These are phyloP conservation scores for Channa argus DNA, from an alignment of 2,113 vertebrate genomes.

Conservation along the genomic window DNA sequence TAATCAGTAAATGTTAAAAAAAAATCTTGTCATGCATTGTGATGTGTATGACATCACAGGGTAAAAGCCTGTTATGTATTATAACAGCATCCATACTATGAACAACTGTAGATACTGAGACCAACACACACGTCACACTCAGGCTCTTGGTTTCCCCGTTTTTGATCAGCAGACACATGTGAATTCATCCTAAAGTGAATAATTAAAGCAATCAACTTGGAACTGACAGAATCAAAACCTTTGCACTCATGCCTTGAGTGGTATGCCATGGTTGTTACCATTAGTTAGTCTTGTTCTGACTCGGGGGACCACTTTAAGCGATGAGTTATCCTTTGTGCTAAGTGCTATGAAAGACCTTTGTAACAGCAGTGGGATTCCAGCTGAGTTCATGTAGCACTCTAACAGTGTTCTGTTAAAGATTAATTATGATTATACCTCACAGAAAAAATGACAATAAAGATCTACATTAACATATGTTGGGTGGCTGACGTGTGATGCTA, in stretches of 20 bases:
- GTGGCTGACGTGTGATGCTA: slow-evolving; percentile 12
- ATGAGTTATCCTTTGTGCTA: slow-evolving; percentile 33
- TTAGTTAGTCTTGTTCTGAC: slow-evolving; percentile 36
- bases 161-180: slow-evolving; percentile 40
- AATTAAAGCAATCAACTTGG: slow-evolving; percentile 17
- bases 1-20: slow-evolving; percentile 28
- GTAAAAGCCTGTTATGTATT: not conserved
- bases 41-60: not conserved
- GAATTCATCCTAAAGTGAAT: slow-evolving; percentile 15
- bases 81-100: not conserved
- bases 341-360: slow-evolving; percentile 37
- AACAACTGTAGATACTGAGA: slow-evolving; percentile 1
- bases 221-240: slow-evolving; percentile 21
- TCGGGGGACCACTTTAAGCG: slow-evolving; percentile 41
- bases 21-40: not conserved
- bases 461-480: not conserved
- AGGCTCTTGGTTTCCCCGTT: not conserved
- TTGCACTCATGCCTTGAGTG: not conserved
- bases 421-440: slow-evolving; percentile 10
- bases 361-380: slow-evolving; percentile 6
- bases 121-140: slow-evolving; percentile 12
- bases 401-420: slow-evolving; percentile 9
- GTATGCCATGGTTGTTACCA: slow-evolving; percentile 46
- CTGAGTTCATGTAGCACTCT: slow-evolving; percentile 6
- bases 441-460: not conserved